Base-by-base conservation (phyloP, 2,797 vertebrate species). In the Lithobates pipiens region DNA sequence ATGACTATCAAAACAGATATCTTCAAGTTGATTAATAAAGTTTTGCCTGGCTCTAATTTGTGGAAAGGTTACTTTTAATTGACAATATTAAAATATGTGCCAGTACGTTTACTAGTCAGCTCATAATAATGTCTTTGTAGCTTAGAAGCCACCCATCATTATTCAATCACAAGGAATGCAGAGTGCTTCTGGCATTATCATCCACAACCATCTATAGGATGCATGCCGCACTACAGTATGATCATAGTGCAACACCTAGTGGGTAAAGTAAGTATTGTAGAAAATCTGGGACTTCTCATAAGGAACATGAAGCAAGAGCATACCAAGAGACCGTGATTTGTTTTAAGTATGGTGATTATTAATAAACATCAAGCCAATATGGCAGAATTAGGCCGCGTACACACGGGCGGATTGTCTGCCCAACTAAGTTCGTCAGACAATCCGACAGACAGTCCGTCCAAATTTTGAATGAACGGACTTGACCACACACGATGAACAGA, bases 161-260 rank as follows among this genome's bases (percentile, higher is more conserved):
- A 68, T 4, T 68, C 11, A n/a, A n/a, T n/a, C n/a, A 80, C n/a
- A 3, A 23, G 11, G 42, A 80, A 68, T 21, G 16, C 25, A 70
- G 42, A 50, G 18, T 27, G 27, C 6, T 7, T 54, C n/a, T 68
- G 44, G 23, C 36, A 34, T 21, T 80, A 23, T 3, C 44, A 79
- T 27, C 61, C 10, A 15, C 29, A 27, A 7, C 15, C 18, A 3
- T 36, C 32, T 21, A n/a, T n/a, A n/a, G 13, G 6, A 73, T 54
- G 29, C 8, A 80, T 10, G 3, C 16, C 2, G 42, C 13, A 29
- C 3, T 57, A 23, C 34, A 27, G 25, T 4, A 3, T 25, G 3
- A 39, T 54, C 74, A 13, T n/a, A 42, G 69, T 72, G 69, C 67
- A 54, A 5, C 79, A 39, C 69, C 46, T 2, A 57, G 69, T 81